Evolutionary conservation across 2,113 vertebrate species (phyloP).

Genomic region (Bagarius yarrelli): DNA sequence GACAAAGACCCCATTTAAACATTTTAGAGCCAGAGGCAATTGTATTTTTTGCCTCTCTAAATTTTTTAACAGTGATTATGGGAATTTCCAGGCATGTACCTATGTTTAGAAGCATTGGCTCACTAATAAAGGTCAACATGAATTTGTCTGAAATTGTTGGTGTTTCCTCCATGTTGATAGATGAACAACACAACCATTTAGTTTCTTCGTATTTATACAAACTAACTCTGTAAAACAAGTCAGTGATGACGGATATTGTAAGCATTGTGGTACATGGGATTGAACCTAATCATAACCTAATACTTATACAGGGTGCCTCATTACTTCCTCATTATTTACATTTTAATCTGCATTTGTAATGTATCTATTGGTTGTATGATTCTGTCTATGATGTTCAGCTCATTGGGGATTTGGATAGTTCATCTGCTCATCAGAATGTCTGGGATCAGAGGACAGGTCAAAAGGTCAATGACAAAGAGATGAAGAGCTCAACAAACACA

Average conservation of each 20-base stretch:
- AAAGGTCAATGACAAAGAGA: conserved; percentile 39
- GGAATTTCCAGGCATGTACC: neutral
- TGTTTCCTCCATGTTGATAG: neutral
- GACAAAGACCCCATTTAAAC: neutral
- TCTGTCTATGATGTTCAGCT: conserved; percentile 65
- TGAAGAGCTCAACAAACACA: conserved; percentile 24
- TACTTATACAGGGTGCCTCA: neutral
- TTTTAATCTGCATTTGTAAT: neutral
- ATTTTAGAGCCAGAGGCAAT: neutral
- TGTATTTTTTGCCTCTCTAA: neutral
- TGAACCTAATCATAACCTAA: neutral
- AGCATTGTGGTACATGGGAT: neutral
- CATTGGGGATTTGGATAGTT: conserved; percentile 70
- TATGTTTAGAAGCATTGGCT: neutral
- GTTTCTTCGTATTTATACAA: neutral
- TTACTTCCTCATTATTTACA: neutral
- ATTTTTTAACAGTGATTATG: neutral
- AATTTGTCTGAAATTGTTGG: neutral
- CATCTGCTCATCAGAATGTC: conserved; percentile 41
- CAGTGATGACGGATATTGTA: neutral
- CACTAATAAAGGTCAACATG: neutral
- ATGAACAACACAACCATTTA: neutral
- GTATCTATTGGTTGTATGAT: neutral
- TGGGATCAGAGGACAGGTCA: conserved; percentile 48
- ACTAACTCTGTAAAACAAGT: neutral